Evolutionary conservation across 2,888 invertebrate species (phyloP).

Genomic region (Cryptosula pallasiana): DNA sequence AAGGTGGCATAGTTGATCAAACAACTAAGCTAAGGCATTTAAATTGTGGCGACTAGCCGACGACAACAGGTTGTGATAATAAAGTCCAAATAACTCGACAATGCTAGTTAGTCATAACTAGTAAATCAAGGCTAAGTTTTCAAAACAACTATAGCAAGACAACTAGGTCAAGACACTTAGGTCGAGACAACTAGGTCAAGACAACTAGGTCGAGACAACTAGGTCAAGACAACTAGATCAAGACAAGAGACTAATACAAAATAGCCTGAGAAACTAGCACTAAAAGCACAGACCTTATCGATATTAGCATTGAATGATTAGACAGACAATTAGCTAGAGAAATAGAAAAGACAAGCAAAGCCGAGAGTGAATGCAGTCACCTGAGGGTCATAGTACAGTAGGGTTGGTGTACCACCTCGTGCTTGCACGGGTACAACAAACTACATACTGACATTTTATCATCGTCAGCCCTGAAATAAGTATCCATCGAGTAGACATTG

Average conservation of each 20-base stretch:
- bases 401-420: conserved; percentile 2
- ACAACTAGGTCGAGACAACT: no score
- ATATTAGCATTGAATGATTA: background rate
- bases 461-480: background rate
- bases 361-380: background rate
- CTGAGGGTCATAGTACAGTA: background rate
- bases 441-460: conserved; percentile 22
- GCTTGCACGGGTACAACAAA: background rate
- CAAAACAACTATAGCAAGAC: no score
- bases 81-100: no score
- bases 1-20: no score
- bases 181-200: no score
- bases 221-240: background rate
- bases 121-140: no score
- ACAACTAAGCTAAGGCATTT: no score
- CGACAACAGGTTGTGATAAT: no score
- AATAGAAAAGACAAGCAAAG: background rate
- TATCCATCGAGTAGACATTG: no score
- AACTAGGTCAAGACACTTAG: no score
- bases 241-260: background rate
- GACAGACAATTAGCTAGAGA: background rate
- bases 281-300: background rate
- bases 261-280: background rate
- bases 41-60: no score
- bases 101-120: no score